Percentiles rank a stretch among this genome's conserved stretches.
phyloP scores from a whole-genome alignment of 2,113 vertebrate genomes.

The Xenotilapia flavipinnis region DNA sequence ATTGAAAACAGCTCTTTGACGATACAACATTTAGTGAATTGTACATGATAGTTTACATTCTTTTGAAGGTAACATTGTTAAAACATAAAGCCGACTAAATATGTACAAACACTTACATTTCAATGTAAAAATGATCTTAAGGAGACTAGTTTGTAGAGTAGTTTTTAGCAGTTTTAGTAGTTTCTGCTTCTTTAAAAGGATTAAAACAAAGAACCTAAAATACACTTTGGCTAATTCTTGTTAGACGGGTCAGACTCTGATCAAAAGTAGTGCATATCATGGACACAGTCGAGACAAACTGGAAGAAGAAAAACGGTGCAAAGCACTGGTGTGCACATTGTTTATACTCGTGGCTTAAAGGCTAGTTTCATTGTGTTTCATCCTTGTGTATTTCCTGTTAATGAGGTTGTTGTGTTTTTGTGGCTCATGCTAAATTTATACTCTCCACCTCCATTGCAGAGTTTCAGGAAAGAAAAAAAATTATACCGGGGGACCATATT shows the following conservation, averaged over 20 bases:
- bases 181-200: background rate
- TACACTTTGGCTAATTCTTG: background rate
- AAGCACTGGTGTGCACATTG: background rate
- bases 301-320: background rate
- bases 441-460: background rate
- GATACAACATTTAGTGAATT: background rate
- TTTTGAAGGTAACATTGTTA: background rate
- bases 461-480: background rate
- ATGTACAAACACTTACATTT: constrained; percentile 4
- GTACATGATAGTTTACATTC: background rate
- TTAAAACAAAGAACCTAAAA: background rate
- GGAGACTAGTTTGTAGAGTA: background rate
- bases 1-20: background rate
- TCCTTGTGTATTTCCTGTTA: background rate
- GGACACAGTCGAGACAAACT: background rate
- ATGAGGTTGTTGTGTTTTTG: background rate
- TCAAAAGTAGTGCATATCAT: constrained; percentile 5
- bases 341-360: background rate
- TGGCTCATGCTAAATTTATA: background rate
- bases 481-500: background rate
- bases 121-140: background rate
- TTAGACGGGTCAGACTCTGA: background rate
- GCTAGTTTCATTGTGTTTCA: background rate
- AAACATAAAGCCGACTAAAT: background rate
- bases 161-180: background rate